Conservation (phyloP, 2,113 vertebrate genomes). For the Oreochromis spilurus region DNA sequence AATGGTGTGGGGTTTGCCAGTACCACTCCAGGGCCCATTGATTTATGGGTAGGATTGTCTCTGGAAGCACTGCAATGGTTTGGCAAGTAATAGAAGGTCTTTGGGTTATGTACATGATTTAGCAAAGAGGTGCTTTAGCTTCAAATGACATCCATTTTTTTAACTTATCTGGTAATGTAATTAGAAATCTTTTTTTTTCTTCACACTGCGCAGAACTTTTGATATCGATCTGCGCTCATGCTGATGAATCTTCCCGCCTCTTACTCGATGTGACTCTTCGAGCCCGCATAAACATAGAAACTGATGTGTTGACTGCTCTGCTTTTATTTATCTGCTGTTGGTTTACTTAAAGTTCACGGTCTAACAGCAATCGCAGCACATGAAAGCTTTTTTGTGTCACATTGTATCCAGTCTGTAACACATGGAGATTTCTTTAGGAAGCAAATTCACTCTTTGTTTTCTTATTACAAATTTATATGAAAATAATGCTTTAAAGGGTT, state of each 20-base stretch:
- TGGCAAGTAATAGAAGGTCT: conserved; percentile 48
- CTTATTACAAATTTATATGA: not conserved
- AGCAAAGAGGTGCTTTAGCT: conserved; percentile 38
- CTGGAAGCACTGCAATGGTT: conserved; percentile 40
- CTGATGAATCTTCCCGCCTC: not conserved
- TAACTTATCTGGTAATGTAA: conserved; percentile 4
- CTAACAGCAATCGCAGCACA: not conserved
- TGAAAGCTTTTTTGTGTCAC: not conserved
- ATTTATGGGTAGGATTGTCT: conserved; percentile 61
- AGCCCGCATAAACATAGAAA: not conserved
- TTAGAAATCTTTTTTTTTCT: conserved; percentile 17
- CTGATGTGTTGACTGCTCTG: not conserved
- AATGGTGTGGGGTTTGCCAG: conserved; percentile 55
- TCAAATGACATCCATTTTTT: conserved; percentile 12
- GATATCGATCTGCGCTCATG: conserved; percentile 1
- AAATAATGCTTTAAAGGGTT: not conserved
- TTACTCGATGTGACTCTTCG: not conserved
- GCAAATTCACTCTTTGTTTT: not conserved
- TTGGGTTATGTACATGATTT: conserved; percentile 56
- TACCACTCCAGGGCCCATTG: conserved; percentile 29
- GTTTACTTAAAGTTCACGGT: not conserved
- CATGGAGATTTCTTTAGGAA: not conserved
- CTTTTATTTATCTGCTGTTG: not conserved
- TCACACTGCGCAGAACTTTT: conserved; percentile 7
- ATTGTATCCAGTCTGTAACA: not conserved